Conservation (phyloP, 2,797 vertebrate species). For the Semaprochilodus insignis region DNA sequence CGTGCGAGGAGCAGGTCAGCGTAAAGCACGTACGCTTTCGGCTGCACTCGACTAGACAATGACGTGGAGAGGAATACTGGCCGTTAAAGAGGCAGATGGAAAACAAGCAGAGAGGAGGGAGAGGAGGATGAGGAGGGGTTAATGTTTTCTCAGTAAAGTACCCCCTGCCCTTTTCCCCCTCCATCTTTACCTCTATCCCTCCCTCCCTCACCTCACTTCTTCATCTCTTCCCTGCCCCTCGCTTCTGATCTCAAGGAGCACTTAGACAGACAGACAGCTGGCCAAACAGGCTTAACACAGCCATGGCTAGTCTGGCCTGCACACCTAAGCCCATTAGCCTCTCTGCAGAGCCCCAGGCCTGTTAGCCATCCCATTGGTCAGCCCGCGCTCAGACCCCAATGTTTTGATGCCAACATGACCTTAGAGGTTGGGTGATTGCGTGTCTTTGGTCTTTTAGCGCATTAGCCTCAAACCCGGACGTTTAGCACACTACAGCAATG, state of each 20-base stretch:
- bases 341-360: slow-evolving; percentile 61
- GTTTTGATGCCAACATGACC: slow-evolving; percentile 64
- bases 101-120: neutral
- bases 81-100: slow-evolving; percentile 28
- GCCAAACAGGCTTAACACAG: slow-evolving; percentile 80
- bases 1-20: neutral
- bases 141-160: neutral
- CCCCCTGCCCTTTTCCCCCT: neutral
- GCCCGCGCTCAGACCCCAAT: slow-evolving; percentile 53
- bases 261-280: slow-evolving; percentile 80
- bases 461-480: slow-evolving; percentile 17
- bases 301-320: slow-evolving; percentile 73
- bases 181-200: neutral
- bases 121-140: neutral
- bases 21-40: slow-evolving; percentile 12
- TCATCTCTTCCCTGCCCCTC: slow-evolving; percentile 4
- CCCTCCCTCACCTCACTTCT: neutral
- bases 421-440: slow-evolving; percentile 14
- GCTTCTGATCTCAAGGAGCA: slow-evolving; percentile 56
- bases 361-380: slow-evolving; percentile 65
- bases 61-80: neutral
- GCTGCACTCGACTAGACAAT: slow-evolving; percentile 13
- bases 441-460: slow-evolving; percentile 15
- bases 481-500: neutral
- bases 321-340: slow-evolving; percentile 77